Base-by-base conservation (phyloP, 2,113 vertebrate genomes). In the Catagonus wagneri region DNA sequence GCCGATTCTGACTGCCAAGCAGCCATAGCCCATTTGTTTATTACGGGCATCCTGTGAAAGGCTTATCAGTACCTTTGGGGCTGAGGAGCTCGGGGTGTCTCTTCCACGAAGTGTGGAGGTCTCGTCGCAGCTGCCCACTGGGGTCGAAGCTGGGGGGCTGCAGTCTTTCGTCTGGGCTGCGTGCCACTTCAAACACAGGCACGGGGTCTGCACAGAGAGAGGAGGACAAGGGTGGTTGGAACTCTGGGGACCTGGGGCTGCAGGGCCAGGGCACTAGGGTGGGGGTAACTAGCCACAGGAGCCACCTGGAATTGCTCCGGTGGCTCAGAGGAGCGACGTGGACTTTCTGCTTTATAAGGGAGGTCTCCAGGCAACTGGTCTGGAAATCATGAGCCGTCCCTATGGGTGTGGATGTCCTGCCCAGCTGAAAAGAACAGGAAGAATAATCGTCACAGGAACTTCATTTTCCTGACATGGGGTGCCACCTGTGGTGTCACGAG, bases 171-270 rank as follows among this genome's bases (percentile, higher is more conserved):
- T 99, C 99, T 97, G 99, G 98, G 93, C 98, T 98, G 92, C 99
- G 99, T 0, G 99, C 98, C 74, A 99, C 99, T 98, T 99, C 99
- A 97, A 99, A 99, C 96, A 99, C 98, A 61, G 99, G 99, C 80
- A 98, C 98, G 0, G 99, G 99, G 96, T 99, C 99, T 99, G 98
- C 0, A 16, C 83, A 95, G 52, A 3, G 68, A 95, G 0, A 44
- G 68, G 39, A 54, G 14, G 66, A 29, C 1, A 34, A 23, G 23
- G 32, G 22, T 58, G 19, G n/a, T 8, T 60, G 56, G 23, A 63
- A 12, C 19, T n/a, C 22, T 17, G 23, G 0, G 19, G 44, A 63
- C 9, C 65, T 63, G 34, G 25, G 79, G 44, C 66, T 0, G 6
- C 12, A n/a, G 80, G 79, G 52, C 74, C 0, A 0, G 14, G 16